Base-by-base conservation (phyloP, 2,888 invertebrate genomes). In the Aleiodes testaceus region DNA sequence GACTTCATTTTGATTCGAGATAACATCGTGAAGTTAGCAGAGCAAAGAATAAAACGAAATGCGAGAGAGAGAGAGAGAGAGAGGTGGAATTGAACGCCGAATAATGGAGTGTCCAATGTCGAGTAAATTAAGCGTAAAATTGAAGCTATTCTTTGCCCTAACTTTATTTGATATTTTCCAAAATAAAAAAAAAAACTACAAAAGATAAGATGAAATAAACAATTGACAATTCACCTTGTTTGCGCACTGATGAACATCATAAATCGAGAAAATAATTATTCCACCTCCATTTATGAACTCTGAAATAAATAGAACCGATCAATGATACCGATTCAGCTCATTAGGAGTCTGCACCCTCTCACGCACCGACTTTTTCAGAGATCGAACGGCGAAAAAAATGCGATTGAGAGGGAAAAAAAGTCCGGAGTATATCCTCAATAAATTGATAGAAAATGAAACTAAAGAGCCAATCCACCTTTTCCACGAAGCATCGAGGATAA, bases 71-170 rank as follows among this genome's bases (percentile, higher is more conserved):
- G 26, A 36, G 1, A 36, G 36, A 6, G 36, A 9, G 7, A 36
- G 36, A 26, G 3, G 3, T 26, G 26, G 26, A 26, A 36, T 36
- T 36, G 36, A 36, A 36, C 36, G 36, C 36, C 9, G 36, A 36
- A 36, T 36, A 36, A 36, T 36, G 7, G 36, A 36, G 36, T 36
- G 36, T 36, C 36, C 36, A 36, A 75, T 71, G 50, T 68, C 70
- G 49, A 59, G 68, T 69, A 72, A 75, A 78, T 76, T 74, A 77
- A 74, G 73, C 73, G 73, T 74, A 76, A 77, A 78, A 75, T 77
- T 77, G 75, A 76, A 78, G 74, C 74, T 75, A 76, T 76, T 79
- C 36, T 36, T 79, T 73, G 74, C 66, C 70, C 59, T 61, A 42
- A 69, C 63, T 36, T 36, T 11, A 70, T 63, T 64, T 59, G 53